These are phyloP conservation scores for Chamaetylas fuelleborni DNA, from an alignment of 2,113 vertebrate genomes.

Conservation along the genomic window DNA sequence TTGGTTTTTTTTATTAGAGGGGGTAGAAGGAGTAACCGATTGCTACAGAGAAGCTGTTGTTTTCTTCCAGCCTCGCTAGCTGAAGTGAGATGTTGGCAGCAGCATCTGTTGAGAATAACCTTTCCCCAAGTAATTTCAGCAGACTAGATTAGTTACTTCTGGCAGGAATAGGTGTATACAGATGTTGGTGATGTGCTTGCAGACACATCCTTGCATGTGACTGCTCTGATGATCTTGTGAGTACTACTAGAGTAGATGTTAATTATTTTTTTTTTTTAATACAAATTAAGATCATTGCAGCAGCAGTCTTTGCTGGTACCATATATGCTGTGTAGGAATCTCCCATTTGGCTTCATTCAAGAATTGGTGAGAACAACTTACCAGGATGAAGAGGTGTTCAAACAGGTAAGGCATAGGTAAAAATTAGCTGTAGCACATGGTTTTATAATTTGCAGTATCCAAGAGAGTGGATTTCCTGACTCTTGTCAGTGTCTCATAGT, in stretches of 20 bases:
- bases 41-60: background rate
- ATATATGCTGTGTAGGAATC: slow-evolving; percentile 98
- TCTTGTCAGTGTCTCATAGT: background rate
- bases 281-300: slow-evolving; percentile 80
- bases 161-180: background rate
- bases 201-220: background rate
- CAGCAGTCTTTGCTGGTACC: slow-evolving; percentile 94
- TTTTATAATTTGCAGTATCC: background rate
- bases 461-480: background rate
- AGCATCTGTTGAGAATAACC: background rate
- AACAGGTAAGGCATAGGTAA: slow-evolving; percentile 79
- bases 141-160: background rate
- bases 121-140: background rate
- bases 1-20: background rate
- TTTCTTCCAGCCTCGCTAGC: background rate
- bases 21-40: background rate
- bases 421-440: background rate
- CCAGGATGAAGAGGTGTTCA: slow-evolving; percentile 95
- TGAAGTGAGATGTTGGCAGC: background rate
- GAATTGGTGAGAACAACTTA: slow-evolving; percentile 95
- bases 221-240: background rate
- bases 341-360: slow-evolving; percentile 96
- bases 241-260: background rate
- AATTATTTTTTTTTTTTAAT: background rate
- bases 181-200: background rate